Evolutionary conservation across 2,113 vertebrate genomes (phyloP).

Genomic region (Hydrochoerus hydrochaeris): DNA sequence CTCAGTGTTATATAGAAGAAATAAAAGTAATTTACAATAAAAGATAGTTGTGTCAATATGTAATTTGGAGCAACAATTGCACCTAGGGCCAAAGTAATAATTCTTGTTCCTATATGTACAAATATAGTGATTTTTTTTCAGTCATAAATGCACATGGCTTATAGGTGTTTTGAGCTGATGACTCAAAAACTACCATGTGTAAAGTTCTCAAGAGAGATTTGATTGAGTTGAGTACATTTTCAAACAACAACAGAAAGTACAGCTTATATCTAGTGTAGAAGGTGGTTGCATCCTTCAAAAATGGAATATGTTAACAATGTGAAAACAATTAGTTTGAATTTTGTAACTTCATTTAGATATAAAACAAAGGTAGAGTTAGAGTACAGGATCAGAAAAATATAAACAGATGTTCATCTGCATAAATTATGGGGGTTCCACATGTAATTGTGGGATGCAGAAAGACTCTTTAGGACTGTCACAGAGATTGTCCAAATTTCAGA

Average conservation of each 20-base stretch:
- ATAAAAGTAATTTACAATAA: constrained; percentile 7
- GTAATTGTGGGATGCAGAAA: not conserved
- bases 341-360: not conserved
- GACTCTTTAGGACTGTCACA: not conserved
- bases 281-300: not conserved
- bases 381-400: not conserved
- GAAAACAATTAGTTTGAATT: not conserved
- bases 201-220: not conserved
- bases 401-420: not conserved
- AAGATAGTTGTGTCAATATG: not conserved
- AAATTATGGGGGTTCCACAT: not conserved
- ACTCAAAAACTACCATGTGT: not conserved
- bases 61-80: not conserved
- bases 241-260: not conserved
- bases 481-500: not conserved
- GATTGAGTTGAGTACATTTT: not conserved
- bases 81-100: not conserved
- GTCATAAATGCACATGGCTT: not conserved
- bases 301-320: not conserved
- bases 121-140: not conserved
- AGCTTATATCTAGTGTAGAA: constrained; percentile 9
- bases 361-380: not conserved
- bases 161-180: not conserved
- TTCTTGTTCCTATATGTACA: not conserved
- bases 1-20: not conserved